A percentile compares a stretch with the other conserved stretches of the same genome.
phyloP scores from a whole-genome alignment of 2,113 vertebrate species.

The Neolamprologus variostigma region DNA sequence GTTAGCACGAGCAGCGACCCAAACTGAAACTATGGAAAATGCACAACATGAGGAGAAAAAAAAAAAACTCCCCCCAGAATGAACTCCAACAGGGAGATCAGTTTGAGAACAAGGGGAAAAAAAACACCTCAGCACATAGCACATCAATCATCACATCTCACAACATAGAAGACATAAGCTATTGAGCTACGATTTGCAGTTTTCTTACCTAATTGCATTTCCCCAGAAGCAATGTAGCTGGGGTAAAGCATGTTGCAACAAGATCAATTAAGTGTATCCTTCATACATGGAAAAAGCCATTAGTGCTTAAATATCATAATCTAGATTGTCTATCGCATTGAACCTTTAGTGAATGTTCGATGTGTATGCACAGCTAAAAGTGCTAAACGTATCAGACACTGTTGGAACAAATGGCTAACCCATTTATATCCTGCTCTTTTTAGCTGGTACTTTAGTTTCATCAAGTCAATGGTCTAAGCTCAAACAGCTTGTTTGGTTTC shows the following conservation, averaged over 20 bases:
- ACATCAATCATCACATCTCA: neutral
- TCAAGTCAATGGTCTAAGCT: neutral
- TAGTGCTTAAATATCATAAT: neutral
- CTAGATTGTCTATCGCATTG: neutral
- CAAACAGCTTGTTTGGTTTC: neutral
- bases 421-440: neutral
- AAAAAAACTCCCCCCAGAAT: fast-evolving
- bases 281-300: neutral
- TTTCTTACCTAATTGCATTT: neutral
- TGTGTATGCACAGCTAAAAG: no score
- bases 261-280: neutral
- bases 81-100: neutral
- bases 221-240: neutral
- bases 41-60: neutral
- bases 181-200: fast-evolving
- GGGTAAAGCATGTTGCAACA: neutral
- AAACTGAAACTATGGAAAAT: neutral
- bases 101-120: fast-evolving
- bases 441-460: neutral
- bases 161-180: neutral
- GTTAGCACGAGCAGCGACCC: neutral
- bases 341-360: neutral
- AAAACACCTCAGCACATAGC: neutral
- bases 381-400: fast-evolving
- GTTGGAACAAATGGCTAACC: neutral